Percentiles rank a stretch among this genome's conserved stretches.
phyloP scores from a whole-genome alignment of 2,797 vertebrate genomes.

The Hirundo rustica region DNA sequence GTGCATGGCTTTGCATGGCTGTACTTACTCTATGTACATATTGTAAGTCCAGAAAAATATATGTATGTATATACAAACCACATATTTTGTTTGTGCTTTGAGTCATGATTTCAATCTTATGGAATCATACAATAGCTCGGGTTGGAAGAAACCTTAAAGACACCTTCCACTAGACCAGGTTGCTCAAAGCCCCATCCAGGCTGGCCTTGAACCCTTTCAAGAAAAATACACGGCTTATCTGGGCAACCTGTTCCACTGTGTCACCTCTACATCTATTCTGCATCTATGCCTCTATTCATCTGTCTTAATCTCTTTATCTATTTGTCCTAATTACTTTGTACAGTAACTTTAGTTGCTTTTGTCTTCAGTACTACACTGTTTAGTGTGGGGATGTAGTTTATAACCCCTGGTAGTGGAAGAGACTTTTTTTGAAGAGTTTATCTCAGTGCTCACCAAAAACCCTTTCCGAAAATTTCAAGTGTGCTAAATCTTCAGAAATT shows the following conservation, averaged over 20 bases:
- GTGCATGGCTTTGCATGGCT: background rate
- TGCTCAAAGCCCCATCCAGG: background rate
- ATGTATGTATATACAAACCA: background rate
- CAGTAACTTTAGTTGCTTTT: background rate
- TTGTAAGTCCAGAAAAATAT: background rate
- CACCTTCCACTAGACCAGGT: background rate
- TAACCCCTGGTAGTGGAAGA: background rate
- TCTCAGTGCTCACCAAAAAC: background rate
- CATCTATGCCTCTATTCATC: fast-evolving
- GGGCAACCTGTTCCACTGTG: background rate
- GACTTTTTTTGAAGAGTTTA: background rate
- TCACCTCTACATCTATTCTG: background rate
- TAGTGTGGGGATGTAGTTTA: background rate
- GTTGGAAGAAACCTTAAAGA: background rate
- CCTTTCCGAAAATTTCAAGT: background rate
- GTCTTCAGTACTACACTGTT: background rate
- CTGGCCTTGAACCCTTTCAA: background rate
- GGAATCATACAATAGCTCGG: background rate
- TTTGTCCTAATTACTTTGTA: background rate
- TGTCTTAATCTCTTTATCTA: background rate
- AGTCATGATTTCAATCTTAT: background rate
- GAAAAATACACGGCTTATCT: background rate
- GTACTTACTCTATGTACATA: background rate
- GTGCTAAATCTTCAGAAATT: background rate
- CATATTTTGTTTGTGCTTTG: background rate